Evolutionary conservation across 2,113 vertebrate species (phyloP).

Genomic region (Aegypius monachus): DNA sequence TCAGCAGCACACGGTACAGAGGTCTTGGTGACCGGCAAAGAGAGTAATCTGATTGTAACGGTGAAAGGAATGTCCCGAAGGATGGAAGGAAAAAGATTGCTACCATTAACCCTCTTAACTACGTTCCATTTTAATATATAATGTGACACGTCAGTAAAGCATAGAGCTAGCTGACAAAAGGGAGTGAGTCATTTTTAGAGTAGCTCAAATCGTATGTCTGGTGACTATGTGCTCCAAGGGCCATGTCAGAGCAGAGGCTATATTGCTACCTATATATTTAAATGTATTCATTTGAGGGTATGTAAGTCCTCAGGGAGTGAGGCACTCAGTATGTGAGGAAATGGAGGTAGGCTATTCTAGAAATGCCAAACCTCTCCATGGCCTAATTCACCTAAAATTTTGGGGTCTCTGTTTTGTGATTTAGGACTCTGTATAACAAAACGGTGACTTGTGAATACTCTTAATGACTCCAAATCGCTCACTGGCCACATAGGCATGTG

Average conservation of each 20-base stretch:
- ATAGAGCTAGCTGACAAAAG: background rate
- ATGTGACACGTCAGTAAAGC: accelerated
- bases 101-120: background rate
- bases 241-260: background rate
- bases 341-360: background rate
- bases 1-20: background rate
- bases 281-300: background rate
- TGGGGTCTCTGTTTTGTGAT: background rate
- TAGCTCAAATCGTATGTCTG: background rate
- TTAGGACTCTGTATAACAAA: background rate
- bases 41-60: background rate
- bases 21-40: background rate
- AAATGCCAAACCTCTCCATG: background rate
- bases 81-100: background rate
- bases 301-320: background rate
- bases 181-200: background rate
- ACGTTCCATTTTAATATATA: background rate
- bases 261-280: background rate
- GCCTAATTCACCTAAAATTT: background rate
- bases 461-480: background rate
- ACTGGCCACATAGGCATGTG: background rate
- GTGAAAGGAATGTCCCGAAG: background rate
- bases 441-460: background rate
- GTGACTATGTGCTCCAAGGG: background rate
- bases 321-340: background rate